A percentile compares a stretch with the other conserved stretches of the same genome.
Conservation (phyloP, 2,888 invertebrate genomes). For the Busseola fusca region DNA sequence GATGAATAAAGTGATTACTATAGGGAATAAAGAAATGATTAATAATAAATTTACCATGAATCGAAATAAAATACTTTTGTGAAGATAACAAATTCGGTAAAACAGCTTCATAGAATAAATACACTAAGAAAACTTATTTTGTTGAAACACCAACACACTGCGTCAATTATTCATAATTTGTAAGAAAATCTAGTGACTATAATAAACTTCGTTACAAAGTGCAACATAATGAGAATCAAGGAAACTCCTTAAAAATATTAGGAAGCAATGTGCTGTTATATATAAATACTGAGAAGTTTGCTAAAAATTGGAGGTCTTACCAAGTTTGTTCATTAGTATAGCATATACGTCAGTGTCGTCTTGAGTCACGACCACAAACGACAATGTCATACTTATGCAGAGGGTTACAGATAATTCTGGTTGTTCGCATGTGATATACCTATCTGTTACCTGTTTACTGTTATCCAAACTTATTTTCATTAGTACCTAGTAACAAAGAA, state of each 20-base stretch:
- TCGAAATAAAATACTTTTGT: background rate
- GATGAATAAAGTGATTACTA: background rate
- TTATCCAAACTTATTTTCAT: slow-evolving; percentile 29
- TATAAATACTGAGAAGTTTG: slow-evolving; percentile 43
- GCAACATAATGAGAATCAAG: slow-evolving; percentile 41
- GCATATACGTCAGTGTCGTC: slow-evolving; percentile 66
- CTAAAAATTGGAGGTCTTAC: slow-evolving; percentile 58
- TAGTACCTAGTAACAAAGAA: slow-evolving; percentile 4
- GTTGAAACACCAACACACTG: background rate
- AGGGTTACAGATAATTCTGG: slow-evolving; percentile 60
- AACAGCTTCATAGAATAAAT: background rate
- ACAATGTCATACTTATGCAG: slow-evolving; percentile 55
- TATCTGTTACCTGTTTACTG: slow-evolving; percentile 38
- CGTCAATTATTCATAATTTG: background rate
- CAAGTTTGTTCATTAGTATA: slow-evolving; percentile 71
- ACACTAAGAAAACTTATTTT: slow-evolving; percentile 1
- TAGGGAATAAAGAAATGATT: background rate
- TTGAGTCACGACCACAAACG: slow-evolving; percentile 67
- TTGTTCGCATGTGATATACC: slow-evolving; percentile 30
- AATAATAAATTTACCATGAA: background rate
- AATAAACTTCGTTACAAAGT: slow-evolving; percentile 30
- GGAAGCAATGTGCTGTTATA: slow-evolving; percentile 49
- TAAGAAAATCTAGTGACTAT: slow-evolving; percentile 4
- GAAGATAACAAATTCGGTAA: background rate
- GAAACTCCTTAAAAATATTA: slow-evolving; percentile 42